phyloP scores from a whole-genome alignment of 2,113 vertebrate species.

The Cephalophus harveyi region DNA sequence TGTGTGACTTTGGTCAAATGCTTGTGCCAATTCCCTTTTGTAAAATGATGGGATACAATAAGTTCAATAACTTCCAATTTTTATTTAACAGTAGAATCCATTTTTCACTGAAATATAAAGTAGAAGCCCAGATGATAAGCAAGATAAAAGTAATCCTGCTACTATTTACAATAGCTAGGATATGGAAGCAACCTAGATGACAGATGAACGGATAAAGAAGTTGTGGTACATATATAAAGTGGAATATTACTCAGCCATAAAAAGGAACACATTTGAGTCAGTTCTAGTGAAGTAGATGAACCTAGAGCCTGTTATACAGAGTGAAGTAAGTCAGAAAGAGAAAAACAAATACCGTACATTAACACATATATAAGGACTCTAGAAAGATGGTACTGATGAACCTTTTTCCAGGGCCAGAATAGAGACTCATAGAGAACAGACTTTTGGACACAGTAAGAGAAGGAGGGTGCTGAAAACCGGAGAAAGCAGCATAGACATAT shows the following conservation, averaged over 20 bases:
- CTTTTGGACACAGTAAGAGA: not conserved
- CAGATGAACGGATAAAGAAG: not conserved
- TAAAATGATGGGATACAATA: not conserved
- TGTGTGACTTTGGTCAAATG: not conserved
- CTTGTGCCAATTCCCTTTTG: not conserved
- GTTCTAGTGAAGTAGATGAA: not conserved
- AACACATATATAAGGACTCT: not conserved
- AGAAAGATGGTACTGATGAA: not conserved
- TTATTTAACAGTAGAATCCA: not conserved
- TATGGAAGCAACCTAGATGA: not conserved
- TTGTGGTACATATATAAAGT: not conserved
- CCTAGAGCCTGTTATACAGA: not conserved
- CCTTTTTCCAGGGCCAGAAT: not conserved
- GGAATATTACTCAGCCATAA: not conserved
- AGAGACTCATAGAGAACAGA: not conserved
- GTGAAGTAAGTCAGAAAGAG: not conserved
- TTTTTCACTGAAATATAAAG: not conserved
- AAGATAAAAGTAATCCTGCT: not conserved
- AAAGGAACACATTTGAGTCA: not conserved
- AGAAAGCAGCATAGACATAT: not conserved
- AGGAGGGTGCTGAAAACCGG: not conserved
- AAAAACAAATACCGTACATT: not conserved
- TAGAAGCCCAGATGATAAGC: not conserved
- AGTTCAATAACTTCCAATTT: not conserved
- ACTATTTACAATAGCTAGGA: not conserved